Evolutionary conservation across 2,888 invertebrate genomes (phyloP), one percentile per base, ranked within the genome.

Genomic region (Spisula solida): DNA sequence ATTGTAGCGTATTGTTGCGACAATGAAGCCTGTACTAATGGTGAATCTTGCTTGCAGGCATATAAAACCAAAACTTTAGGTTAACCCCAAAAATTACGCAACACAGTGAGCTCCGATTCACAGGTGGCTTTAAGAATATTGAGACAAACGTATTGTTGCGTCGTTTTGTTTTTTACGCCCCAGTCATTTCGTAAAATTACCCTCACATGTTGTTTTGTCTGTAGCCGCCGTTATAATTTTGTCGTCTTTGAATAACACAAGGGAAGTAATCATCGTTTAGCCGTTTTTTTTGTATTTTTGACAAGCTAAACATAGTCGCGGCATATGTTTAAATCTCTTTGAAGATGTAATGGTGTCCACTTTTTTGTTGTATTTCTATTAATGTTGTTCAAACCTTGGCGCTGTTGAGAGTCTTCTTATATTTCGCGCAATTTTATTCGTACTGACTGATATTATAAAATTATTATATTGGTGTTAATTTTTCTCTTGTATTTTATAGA

Each of bases 1-100:
- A 88, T 89, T 89, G 88, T 87, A 87, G 51, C 85, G 91, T 81
- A 89, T 81, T 89, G 91, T 86, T 88, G 78, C 85, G 86, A 84
- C 82, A 70, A 47, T 81, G 86, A 80, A 86, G 88, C 31, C 70
- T 60, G 48, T 75, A 84, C 85, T 84, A 78, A 88, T 90, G 81
- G 29, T 88, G 56, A 82, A 56, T 80, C 31, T 90, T 48, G 90
- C 88, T 86, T 75, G 86, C 85, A 81, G 90, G 88, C 90, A 88
- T 56, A 75, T 78, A 85, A 78, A 78, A 79, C 81, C 48, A 78
- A 60, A 56, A 70, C 70, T 51, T 80, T n/a, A 16, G 82, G 75
- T 88, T 83, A 55, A 81, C 87, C 79, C 75, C n/a, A 78, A 85
- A 89, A 85, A 70, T 89, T 89, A 88, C 88, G 87, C 79, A 89